These are phyloP conservation scores for Ridgeia piscesae DNA, from an alignment of 1,140 invertebrate species.

Conservation along the genomic window DNA sequence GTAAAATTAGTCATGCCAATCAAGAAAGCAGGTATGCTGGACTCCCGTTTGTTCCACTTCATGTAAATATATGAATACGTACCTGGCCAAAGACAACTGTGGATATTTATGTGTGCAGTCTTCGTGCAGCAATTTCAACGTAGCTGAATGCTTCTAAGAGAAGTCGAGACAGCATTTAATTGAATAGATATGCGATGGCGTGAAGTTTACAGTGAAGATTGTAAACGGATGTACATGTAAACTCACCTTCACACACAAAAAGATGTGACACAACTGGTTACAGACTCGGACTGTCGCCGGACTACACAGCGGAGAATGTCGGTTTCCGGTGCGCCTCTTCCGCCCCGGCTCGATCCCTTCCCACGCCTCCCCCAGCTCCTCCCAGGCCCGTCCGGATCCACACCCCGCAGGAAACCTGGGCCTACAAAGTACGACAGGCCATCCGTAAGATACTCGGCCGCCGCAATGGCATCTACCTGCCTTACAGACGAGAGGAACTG, in stretches of 20 bases:
- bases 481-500: neutral
- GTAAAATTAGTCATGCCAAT: too few relatives aligned
- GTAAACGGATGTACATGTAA: too few relatives aligned
- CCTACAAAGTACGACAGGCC: slow-evolving; percentile 14
- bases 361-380: neutral
- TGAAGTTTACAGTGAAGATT: too few relatives aligned
- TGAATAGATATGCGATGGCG: too few relatives aligned
- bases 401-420: neutral
- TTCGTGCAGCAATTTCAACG: too few relatives aligned
- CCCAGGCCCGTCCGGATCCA: neutral
- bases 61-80: too few relatives aligned
- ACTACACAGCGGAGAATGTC: slow-evolving; percentile 37
- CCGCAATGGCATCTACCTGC: neutral
- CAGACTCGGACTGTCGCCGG: slow-evolving; percentile 25
- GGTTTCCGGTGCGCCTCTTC: slow-evolving; percentile 36
- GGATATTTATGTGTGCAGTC: too few relatives aligned
- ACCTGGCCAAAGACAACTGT: too few relatives aligned
- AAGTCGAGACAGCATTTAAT: too few relatives aligned
- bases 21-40: too few relatives aligned
- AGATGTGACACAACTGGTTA: neutral
- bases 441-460: neutral
- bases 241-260: neutral
- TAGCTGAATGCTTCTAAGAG: too few relatives aligned
- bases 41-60: too few relatives aligned
- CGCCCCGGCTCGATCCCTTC: neutral